These are phyloP conservation scores for Pseudochromis fuscus DNA, from an alignment of 2,797 vertebrate species.

Conservation along the genomic window DNA sequence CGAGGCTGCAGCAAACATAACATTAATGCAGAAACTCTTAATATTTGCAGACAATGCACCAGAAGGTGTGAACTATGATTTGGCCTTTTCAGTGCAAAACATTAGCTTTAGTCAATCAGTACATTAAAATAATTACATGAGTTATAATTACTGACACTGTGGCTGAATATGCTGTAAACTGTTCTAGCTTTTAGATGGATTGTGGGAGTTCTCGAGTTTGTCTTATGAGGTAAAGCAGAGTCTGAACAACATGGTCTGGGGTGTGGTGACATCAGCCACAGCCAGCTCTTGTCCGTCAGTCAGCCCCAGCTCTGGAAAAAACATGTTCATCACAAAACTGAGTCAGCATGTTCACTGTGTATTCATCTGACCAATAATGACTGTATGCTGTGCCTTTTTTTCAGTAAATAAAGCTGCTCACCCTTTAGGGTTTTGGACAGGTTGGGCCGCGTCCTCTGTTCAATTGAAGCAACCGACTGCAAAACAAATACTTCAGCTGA, in stretches of 20 bases:
- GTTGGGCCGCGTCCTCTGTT: slow-evolving; percentile 93
- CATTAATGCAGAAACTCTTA: slow-evolving; percentile 27
- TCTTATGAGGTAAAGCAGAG: slow-evolving; percentile 91
- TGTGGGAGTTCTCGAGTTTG: slow-evolving; percentile 41
- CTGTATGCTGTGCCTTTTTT: not conserved
- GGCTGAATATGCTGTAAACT: slow-evolving; percentile 57
- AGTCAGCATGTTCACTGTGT: slow-evolving; percentile 22
- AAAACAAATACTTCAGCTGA: slow-evolving; percentile 55
- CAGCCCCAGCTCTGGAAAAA: slow-evolving; percentile 89
- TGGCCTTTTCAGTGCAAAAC: slow-evolving; percentile 71
- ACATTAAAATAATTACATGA: slow-evolving; percentile 42
- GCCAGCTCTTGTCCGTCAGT: slow-evolving; percentile 92
- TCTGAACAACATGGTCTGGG: slow-evolving; percentile 95
- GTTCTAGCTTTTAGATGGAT: slow-evolving; percentile 22
- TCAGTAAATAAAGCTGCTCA: slow-evolving; percentile 63
- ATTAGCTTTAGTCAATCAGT: slow-evolving; percentile 34
- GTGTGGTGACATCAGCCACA: slow-evolving; percentile 93
- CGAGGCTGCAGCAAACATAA: slow-evolving; percentile 46
- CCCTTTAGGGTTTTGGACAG: slow-evolving; percentile 93
- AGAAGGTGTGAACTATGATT: slow-evolving; percentile 44
- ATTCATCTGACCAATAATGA: slow-evolving; percentile 6
- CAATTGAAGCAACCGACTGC: slow-evolving; percentile 91
- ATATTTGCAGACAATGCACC: slow-evolving; percentile 34
- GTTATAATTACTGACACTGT: slow-evolving; percentile 28
- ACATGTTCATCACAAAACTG: slow-evolving; percentile 26